Evolutionary conservation across 2,113 vertebrate genomes (phyloP).

Genomic region (Uria aalge): DNA sequence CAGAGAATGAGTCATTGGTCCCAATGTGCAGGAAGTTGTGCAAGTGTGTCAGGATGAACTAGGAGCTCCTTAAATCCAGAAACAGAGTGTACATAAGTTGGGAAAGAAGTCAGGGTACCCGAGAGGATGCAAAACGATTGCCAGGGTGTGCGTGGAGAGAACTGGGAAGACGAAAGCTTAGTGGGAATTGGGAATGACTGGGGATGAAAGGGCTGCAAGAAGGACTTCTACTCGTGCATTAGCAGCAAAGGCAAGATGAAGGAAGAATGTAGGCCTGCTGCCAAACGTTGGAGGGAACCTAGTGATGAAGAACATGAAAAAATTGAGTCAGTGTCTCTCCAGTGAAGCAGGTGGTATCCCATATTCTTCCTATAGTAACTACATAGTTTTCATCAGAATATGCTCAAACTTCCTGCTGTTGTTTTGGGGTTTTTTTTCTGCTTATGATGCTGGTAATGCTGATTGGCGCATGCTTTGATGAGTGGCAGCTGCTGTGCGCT

Average conservation of each 20-base stretch:
- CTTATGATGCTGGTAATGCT: not conserved
- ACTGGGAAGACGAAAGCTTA: not conserved
- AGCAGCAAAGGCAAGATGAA: not conserved
- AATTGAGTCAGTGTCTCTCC: not conserved
- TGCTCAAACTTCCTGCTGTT: not conserved
- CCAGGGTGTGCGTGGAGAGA: not conserved
- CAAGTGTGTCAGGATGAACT: not conserved
- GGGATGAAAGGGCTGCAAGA: not conserved
- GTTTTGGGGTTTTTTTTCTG: not conserved
- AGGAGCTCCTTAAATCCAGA: not conserved
- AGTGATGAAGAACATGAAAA: not conserved
- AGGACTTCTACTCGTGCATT: not conserved
- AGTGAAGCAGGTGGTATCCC: not conserved
- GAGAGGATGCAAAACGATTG: not conserved
- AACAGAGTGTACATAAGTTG: accelerated
- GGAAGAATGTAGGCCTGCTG: not conserved
- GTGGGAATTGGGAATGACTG: not conserved
- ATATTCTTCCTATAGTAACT: not conserved
- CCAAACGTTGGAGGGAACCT: not conserved
- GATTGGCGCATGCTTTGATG: not conserved
- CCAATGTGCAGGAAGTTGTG: not conserved
- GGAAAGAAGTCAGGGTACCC: not conserved
- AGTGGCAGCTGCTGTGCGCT: accelerated
- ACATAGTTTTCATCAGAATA: not conserved
- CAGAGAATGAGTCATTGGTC: not conserved